These are phyloP conservation scores for Porites divaricata DNA, from an alignment of 92 coral and sea anemone species.

Conservation along the genomic window DNA sequence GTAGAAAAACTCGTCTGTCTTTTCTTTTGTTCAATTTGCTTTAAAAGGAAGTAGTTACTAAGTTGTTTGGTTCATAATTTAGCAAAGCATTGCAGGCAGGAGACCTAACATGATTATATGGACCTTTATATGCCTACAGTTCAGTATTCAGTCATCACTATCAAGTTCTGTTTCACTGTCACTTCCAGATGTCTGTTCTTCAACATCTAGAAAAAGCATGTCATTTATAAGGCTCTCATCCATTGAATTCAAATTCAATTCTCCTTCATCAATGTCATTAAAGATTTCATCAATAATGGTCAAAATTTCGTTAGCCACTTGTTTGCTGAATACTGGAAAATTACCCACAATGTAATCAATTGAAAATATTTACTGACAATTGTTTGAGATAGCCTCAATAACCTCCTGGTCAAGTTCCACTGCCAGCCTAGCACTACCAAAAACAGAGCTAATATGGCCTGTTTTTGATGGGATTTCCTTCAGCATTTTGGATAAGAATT, in stretches of 20 bases:
- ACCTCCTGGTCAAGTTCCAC: conserved; percentile 21
- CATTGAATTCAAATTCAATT: background rate
- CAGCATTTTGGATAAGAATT: conserved; percentile 31
- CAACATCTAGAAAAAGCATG: conserved; percentile 7
- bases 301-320: conserved; percentile 35
- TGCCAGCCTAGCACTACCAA: conserved; percentile 24
- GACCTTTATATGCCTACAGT: no score
- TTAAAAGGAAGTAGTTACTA: no score
- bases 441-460: background rate
- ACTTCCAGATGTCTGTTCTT: conserved; percentile 20
- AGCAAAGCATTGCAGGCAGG: no score
- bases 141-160: conserved; percentile 3
- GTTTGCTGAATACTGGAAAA: conserved; percentile 36
- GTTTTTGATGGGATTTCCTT: conserved; percentile 9
- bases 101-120: no score
- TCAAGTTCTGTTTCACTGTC: background rate
- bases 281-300: conserved; percentile 35
- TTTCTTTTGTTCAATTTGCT: no score
- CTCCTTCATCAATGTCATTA: conserved; percentile 45
- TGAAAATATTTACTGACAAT: conserved; percentile 39
- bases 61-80: no score
- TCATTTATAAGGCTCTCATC: background rate
- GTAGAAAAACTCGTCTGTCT: no score
- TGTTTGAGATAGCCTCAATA: conserved; percentile 22
- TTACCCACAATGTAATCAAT: conserved; percentile 30